Evolutionary conservation across 2,113 vertebrate species (phyloP), one percentile per base, ranked within the genome.

Genomic region (Saguinus midas): DNA sequence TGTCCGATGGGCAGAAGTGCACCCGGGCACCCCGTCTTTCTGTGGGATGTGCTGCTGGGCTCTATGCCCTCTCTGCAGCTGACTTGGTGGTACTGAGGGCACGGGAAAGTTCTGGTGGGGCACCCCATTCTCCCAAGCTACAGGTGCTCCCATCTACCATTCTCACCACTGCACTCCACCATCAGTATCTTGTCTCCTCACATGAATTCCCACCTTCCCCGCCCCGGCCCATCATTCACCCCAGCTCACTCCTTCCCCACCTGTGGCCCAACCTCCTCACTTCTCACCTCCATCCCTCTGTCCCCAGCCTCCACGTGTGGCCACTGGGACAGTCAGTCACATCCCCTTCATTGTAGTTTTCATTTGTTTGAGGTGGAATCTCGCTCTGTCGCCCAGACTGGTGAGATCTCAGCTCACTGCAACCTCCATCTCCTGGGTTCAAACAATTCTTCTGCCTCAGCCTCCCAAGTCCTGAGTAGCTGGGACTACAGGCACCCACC

Each of bases 21-120:
- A 9, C 10, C 17, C 7, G 52, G 13, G 76, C 21, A 78, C 18
- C 16, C 48, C 4, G 6, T 13, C 27, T 57, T 37, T 48, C 61
- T 1, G 29, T 55, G 16, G 6, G 17, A 20, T 13, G 11, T 2
- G 43, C 43, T 6, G 29, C 16, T 20, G 0, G 25, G 0, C 6
- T 66, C 21, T 55, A 0, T 35, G 20, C 55, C 11, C 17, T 52
- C 23, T 75, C 23, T 1, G 3, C 25, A 35, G 82, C 27, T 11
- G 40, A 25, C 52, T 64, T 11, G 1, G 61, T 81, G 57, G 17
- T n/a, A 10, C 16, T 25, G 43, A 21, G 12, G 17, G n/a, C 37
- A 45, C 13, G 1, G 76, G 35, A 12, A 3, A 35, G 20, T 61
- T 86, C 81, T 80, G 45, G 82, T 14, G 7, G 18, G 72, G 2